A percentile compares a stretch with the other conserved stretches of the same genome.
Evolutionary conservation across 1,140 invertebrate genomes (phyloP).

Genomic region (Patella vulgata): DNA sequence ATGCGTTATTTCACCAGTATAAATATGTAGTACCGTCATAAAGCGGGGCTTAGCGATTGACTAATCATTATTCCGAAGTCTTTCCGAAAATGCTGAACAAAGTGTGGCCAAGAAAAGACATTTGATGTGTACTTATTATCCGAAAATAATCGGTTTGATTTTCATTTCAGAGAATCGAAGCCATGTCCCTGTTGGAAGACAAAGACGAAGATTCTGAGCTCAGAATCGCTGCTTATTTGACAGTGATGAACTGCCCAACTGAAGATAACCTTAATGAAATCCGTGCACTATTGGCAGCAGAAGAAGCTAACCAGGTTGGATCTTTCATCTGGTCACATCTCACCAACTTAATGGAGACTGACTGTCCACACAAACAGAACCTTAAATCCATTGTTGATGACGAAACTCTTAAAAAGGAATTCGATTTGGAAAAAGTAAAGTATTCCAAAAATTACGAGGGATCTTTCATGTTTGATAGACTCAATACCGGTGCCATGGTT

Average conservation of each 20-base stretch:
- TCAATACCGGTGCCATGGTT: conserved; percentile 53
- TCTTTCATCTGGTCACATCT: conserved; percentile 95
- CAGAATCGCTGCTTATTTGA: conserved; percentile 86
- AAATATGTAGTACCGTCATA: too few species aligned
- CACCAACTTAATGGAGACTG: conserved; percentile 84
- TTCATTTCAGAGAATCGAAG: conserved; percentile 47
- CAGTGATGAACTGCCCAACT: conserved; percentile 88
- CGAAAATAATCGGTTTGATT: conserved; percentile 7
- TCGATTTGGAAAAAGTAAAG: conserved; percentile 82
- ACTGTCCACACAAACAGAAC: conserved; percentile 82
- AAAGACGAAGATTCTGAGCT: conserved; percentile 81
- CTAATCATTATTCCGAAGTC: too few species aligned
- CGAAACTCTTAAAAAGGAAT: conserved; percentile 74
- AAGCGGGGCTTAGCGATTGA: too few species aligned
- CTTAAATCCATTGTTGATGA: conserved; percentile 84
- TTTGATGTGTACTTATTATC: too few species aligned
- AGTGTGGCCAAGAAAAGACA: too few species aligned
- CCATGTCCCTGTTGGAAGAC: conserved; percentile 76
- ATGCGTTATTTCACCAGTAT: too few species aligned
- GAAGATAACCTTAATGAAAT: conserved; percentile 79
- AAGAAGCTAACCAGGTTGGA: conserved; percentile 85
- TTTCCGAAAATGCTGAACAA: too few species aligned
- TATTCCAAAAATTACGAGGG: conserved; percentile 86
- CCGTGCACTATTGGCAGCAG: conserved; percentile 75
- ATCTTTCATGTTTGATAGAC: conserved; percentile 52